Base-by-base conservation (phyloP, 2,888 invertebrate species). In the Eupithecia inturbata region DNA sequence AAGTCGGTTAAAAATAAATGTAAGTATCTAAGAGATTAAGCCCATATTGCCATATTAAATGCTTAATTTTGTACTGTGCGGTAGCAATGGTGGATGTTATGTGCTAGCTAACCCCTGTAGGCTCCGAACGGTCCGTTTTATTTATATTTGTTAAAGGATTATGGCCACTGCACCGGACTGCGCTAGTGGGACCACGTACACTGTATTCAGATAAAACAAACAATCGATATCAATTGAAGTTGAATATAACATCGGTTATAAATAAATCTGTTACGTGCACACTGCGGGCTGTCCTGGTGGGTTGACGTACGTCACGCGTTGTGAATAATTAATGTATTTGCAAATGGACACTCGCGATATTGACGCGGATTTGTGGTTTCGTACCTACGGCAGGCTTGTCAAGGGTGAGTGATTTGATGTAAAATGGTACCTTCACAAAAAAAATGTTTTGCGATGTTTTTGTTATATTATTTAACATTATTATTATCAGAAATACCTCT, bases 271-370 rank as follows among this genome's bases (percentile, higher is more conserved):
- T 69, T 41, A 39, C 60, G 41, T 74, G 60, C 74, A 72, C 74
- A 77, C 68, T 73, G 77, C 75, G 70, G 67, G 39, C 72, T 67
- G 73, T 69, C 78, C 67, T 66, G 66, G 39, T 68, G 69, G 72
- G 74, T 77, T 77, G 78, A 74, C 79, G 72, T 53, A 69, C 73
- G 76, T 76, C 79, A 73, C 73, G 67, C 73, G 69, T 63, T 76
- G 63, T 70, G 78, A 80, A 78, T 80, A 77, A 80, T 80, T 76
- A 78, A 80, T 78, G 78, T 78, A 76, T 78, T 70, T 75, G 73
- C 72, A 78, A 77, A 78, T 77, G 77, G 77, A 77, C 75, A 75
- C 73, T 41, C 31, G 71, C 75, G 71, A 72, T 68, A 68, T 73
- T 76, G 73, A 70, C 66, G 41, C 49, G 60, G 72, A 68, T 68